Conservation (phyloP, 2,888 invertebrate species). For the Escarpia spicata region DNA sequence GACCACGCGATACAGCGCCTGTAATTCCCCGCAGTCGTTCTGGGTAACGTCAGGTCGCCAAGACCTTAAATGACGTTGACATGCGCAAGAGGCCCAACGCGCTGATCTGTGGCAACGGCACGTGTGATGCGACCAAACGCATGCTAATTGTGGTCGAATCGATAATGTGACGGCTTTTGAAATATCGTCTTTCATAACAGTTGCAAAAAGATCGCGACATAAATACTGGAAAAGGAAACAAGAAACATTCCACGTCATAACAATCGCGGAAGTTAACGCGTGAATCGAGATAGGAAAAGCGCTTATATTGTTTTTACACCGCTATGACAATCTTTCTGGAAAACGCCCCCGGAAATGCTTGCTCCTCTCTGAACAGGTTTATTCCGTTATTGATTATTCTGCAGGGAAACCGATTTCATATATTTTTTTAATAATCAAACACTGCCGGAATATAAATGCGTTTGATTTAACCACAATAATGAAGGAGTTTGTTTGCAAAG, state of each 20-base stretch:
- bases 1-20: neutral
- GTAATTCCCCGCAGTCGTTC: neutral
- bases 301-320: neutral
- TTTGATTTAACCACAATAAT: neutral
- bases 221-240: neutral
- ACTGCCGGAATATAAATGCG: neutral
- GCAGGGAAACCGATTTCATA: neutral
- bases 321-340: neutral
- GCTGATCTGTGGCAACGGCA: neutral
- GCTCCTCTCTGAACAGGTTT: neutral
- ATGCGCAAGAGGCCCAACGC: neutral
- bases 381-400: neutral
- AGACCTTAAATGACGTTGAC: conserved; percentile 4
- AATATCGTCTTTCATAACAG: neutral
- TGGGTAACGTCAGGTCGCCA: neutral
- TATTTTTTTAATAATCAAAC: neutral
- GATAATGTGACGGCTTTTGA: neutral
- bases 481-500: neutral
- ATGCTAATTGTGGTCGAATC: neutral
- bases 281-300: neutral
- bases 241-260: neutral
- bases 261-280: neutral
- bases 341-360: neutral
- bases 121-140: neutral
- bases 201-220: neutral